A percentile compares a stretch with the other conserved stretches of the same genome.
phyloP scores from a whole-genome alignment of 23 tunicate genomes.

The Trididemnum clinides region DNA sequence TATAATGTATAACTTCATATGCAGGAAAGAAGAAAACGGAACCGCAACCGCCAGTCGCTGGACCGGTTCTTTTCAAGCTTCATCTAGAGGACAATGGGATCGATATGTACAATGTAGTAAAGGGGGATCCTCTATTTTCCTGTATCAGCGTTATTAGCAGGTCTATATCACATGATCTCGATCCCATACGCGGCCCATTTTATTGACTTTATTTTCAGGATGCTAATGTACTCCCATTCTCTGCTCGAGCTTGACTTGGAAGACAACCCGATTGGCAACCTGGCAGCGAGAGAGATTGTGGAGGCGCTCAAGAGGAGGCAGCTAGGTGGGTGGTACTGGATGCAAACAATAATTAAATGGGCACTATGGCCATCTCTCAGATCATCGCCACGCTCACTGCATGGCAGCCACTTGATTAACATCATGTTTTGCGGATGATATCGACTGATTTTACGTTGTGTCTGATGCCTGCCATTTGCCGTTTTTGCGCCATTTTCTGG shows the following conservation, averaged over 20 bases:
- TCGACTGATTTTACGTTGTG: no score
- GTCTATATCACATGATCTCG: slow-evolving; percentile 3
- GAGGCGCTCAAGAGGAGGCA: slow-evolving; percentile 59
- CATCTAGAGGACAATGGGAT: slow-evolving; percentile 85
- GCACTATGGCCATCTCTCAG: no score
- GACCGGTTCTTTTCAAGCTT: slow-evolving; percentile 68
- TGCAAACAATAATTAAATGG: no score
- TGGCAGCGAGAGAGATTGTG: slow-evolving; percentile 59
- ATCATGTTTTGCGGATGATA: no score
- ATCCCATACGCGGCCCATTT: background rate
- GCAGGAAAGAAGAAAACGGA: slow-evolving; percentile 56
- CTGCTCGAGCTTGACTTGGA: slow-evolving; percentile 76
- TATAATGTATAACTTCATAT: no score
- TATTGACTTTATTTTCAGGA: slow-evolving; percentile 26
- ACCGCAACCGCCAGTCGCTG: slow-evolving; percentile 59
- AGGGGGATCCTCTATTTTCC: slow-evolving; percentile 41
- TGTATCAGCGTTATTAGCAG: slow-evolving; percentile 63
- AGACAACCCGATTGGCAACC: slow-evolving; percentile 70
- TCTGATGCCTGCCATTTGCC: no score
- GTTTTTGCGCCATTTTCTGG: no score
- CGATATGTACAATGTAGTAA: slow-evolving; percentile 50
- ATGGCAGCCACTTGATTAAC: no score
- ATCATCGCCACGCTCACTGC: no score
- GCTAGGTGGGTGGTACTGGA: slow-evolving; percentile 29
- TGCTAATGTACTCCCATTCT: slow-evolving; percentile 66